Base-by-base conservation (phyloP, 1,140 invertebrate genomes). In the Drosophila virilis region DNA sequence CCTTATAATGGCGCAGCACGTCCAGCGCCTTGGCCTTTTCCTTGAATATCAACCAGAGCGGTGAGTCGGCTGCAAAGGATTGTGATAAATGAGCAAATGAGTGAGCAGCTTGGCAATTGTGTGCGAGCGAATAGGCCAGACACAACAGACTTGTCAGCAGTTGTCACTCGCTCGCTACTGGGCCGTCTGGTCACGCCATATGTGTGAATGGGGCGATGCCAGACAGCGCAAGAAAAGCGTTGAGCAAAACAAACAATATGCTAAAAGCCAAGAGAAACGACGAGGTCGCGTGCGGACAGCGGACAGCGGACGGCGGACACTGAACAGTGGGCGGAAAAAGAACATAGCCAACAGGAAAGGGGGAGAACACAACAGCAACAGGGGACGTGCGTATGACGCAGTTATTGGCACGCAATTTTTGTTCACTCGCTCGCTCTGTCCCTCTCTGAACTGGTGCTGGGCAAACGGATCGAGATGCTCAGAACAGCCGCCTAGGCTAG, bases 21-120 rank as follows among this genome's bases (percentile, higher is more conserved):
- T 95, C 95, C 43, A 98, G 90, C 0, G 96, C 97, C 78, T 95
- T 94, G 6, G 81, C 82, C 91, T 96, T 96, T 40, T 96, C 94
- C 48, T 92, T 92, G 90, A 95, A 97, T 1, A 97, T 95, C 45
- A 90, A 67, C 84, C 84, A 89, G 8, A 84, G 62, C 13, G 84
- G 85, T 17, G 84, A 89, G 51, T 89, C 85, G 50, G 84, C 84
- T 89, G 58, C 38, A 71, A 42, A 38, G 33, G 12, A 54, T 55
- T 45, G 22, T 5, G 38, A 54, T 32, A 6, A 9, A 17, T 37
- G 7, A 35, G 7, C 12, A 32, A 46, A 22, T 17, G 7, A 22
- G 8, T 46, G 8, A 46, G 17, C 45, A 10, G 45, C 15, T 45
- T 51, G 9, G 55, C 2, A 32, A 55, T 28, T 33, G 46, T 43